A percentile compares a stretch with the other conserved stretches of the same genome.
Evolutionary conservation across 2,113 vertebrate species (phyloP).

Genomic region (Marcusenius ussheri): DNA sequence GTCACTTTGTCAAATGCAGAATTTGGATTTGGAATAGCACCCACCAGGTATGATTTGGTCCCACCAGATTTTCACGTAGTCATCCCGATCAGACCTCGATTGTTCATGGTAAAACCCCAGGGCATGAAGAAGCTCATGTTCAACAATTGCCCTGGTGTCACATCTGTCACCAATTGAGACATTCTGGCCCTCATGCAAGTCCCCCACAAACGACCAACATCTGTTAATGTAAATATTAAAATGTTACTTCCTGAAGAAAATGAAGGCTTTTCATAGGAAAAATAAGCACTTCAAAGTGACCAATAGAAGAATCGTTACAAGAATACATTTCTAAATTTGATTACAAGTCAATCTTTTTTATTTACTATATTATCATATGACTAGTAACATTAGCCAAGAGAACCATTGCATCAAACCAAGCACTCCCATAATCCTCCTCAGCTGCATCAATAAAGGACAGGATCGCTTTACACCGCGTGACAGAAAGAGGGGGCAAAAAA

Average conservation of each 20-base stretch:
- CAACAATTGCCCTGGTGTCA: conserved; percentile 65
- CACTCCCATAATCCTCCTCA: not conserved
- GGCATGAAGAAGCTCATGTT: conserved; percentile 74
- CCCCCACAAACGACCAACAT: conserved; percentile 83
- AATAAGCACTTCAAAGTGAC: not conserved
- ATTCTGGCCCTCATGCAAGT: conserved; percentile 60
- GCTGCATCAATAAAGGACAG: not conserved
- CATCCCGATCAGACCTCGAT: conserved; percentile 70
- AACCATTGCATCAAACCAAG: not conserved
- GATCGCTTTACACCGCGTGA: not conserved
- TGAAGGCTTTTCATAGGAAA: not conserved
- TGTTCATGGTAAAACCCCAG: conserved; percentile 78
- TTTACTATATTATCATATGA: not conserved
- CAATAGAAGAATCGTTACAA: not conserved
- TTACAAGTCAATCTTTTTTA: not conserved
- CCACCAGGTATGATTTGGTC: conserved; percentile 61
- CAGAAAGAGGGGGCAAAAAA: too few species aligned
- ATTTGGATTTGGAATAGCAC: conserved; percentile 20
- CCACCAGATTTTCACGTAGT: conserved; percentile 76
- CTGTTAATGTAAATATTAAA: conserved; percentile 45
- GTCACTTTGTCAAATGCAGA: not conserved
- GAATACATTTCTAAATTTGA: not conserved
- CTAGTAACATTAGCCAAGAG: too few species aligned
- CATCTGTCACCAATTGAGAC: conserved; percentile 67
- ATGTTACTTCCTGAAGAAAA: not conserved